These are phyloP conservation scores for Benthosema pterotum DNA, from an alignment of 2,797 vertebrate genomes.

Conservation along the genomic window DNA sequence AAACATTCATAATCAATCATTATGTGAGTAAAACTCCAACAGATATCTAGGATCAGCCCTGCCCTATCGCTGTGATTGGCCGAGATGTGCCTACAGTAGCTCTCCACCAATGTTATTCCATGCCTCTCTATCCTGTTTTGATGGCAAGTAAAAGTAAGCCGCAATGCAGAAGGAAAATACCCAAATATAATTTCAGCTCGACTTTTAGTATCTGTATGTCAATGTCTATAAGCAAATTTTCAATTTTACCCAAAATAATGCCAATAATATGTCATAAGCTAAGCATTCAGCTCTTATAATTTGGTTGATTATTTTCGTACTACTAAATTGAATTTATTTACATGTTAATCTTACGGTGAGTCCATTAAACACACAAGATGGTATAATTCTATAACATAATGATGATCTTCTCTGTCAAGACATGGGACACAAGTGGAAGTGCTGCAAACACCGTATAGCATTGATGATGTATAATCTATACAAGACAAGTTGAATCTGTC, in stretches of 20 bases:
- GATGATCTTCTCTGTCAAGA: conserved; percentile 10
- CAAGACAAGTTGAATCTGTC: conserved; percentile 22
- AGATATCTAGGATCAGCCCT: too few species aligned
- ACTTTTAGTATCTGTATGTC: background rate
- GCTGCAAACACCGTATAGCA: conserved; percentile 18
- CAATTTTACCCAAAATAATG: background rate
- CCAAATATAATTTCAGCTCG: too few species aligned
- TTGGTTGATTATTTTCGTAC: conserved; percentile 1
- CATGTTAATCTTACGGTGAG: conserved; percentile 8
- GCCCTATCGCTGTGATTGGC: too few species aligned
- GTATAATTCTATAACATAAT: conserved; percentile 16
- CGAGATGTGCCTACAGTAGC: too few species aligned
- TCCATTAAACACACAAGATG: conserved; percentile 22
- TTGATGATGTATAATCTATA: conserved; percentile 25
- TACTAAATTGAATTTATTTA: conserved; percentile 25
- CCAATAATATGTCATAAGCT: background rate
- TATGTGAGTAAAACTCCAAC: too few species aligned
- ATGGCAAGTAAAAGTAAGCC: too few species aligned
- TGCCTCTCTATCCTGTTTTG: background rate
- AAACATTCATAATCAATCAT: too few species aligned
- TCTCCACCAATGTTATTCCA: background rate
- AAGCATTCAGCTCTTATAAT: conserved; percentile 13
- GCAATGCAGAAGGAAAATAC: too few species aligned
- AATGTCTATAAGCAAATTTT: background rate
- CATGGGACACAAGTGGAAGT: conserved; percentile 13